A percentile compares a stretch with the other conserved stretches of the same genome.
These are phyloP conservation scores for Boloria selene DNA, from an alignment of 2,888 invertebrate species.

Conservation along the genomic window DNA sequence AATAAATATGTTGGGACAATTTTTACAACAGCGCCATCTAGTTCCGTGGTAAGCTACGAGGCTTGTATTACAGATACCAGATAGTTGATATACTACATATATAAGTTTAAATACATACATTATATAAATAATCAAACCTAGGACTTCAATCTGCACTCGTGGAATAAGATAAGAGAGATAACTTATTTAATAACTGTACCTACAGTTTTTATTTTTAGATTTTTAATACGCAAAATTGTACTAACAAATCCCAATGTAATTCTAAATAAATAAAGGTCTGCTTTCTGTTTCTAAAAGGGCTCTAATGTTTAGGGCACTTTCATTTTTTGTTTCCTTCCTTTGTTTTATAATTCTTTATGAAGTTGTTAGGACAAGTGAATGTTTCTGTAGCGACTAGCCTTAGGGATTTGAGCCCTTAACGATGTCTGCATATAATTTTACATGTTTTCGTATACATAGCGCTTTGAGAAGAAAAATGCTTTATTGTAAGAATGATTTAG, in stretches of 20 bases:
- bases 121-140: too few relatives aligned
- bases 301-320: constrained; percentile 17
- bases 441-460: not conserved
- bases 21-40: too few relatives aligned
- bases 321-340: constrained; percentile 18
- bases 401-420: constrained; percentile 20
- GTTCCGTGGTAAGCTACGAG: too few relatives aligned
- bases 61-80: too few relatives aligned
- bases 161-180: too few relatives aligned
- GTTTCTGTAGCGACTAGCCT: constrained; percentile 25
- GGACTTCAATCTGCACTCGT: too few relatives aligned
- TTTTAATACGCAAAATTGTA: not conserved
- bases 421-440: constrained; percentile 11
- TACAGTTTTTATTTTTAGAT: not conserved
- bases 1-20: too few relatives aligned
- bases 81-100: too few relatives aligned
- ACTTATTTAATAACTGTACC: too few relatives aligned
- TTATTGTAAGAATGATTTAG: too few relatives aligned
- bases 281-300: constrained; percentile 10
- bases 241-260: not conserved
- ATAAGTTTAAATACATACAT: too few relatives aligned
- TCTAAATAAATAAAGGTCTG: constrained; percentile 1
- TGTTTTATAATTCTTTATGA: constrained; percentile 31
- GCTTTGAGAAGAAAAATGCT: not conserved
- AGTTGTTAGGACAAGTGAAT: constrained; percentile 25